Conservation (phyloP, 2,113 vertebrate species). For the Brachypteracias leptosomus region DNA sequence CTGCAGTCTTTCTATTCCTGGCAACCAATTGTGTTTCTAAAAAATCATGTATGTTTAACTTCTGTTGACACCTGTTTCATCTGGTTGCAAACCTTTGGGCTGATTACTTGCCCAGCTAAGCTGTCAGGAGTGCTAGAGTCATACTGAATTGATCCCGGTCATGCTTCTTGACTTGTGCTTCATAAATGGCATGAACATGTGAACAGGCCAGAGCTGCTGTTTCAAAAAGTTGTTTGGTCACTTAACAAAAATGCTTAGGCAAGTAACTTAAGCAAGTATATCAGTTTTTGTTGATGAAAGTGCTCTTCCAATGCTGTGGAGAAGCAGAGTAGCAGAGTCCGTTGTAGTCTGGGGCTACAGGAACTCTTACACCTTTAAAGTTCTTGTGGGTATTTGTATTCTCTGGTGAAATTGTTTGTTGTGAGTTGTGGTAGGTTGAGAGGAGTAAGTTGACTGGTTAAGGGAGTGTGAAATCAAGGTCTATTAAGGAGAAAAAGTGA, state of each 20-base stretch:
- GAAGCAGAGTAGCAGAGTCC: background rate
- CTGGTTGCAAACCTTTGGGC: background rate
- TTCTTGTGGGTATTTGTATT: background rate
- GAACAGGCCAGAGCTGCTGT: background rate
- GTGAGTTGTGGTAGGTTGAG: background rate
- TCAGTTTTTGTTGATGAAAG: background rate
- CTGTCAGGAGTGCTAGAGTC: background rate
- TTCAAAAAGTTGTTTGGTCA: background rate
- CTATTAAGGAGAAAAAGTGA: background rate
- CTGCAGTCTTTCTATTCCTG: background rate
- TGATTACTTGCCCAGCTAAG: background rate
- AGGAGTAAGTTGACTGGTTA: background rate
- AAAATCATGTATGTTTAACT: background rate
- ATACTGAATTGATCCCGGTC: background rate
- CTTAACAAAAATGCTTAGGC: background rate
- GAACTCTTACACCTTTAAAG: background rate
- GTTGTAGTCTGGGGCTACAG: too few species aligned
- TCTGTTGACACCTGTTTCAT: background rate
- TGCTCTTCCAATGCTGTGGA: background rate
- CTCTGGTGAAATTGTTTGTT: background rate
- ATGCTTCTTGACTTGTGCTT: background rate
- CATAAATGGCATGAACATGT: background rate
- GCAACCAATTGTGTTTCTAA: background rate
- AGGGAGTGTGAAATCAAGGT: background rate
- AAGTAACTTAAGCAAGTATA: background rate